A percentile compares a stretch with the other conserved stretches of the same genome.
Conservation (phyloP, 2,888 invertebrate species). For the Sepioteuthis lessoniana region DNA sequence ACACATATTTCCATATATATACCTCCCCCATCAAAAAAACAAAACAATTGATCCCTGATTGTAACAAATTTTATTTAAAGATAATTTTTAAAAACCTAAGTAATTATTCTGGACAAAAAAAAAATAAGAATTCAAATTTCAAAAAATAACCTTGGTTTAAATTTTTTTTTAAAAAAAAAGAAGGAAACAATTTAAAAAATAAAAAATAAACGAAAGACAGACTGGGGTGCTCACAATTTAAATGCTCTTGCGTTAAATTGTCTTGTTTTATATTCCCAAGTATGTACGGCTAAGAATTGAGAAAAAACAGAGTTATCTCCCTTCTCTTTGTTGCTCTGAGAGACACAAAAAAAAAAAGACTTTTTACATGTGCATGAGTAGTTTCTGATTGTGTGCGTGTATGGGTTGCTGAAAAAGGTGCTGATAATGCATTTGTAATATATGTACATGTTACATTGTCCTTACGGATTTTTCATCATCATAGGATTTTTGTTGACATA, state of each 20-base stretch:
- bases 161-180: not conserved
- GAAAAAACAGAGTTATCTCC: not conserved
- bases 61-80: not conserved
- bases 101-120: not conserved
- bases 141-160: not conserved
- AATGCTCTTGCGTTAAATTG: not conserved
- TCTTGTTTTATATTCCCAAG: not conserved
- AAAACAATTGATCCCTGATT: not conserved
- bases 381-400: not conserved
- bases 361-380: conserved; percentile 9
- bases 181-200: too few species aligned
- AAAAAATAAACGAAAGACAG: not conserved
- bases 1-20: not conserved
- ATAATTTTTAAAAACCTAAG: not conserved
- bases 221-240: not conserved
- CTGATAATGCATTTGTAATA: conserved; percentile 6
- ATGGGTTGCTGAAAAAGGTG: not conserved
- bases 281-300: not conserved
- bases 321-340: not conserved
- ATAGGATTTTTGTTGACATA: conserved; percentile 13
- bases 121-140: not conserved
- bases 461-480: not conserved
- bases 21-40: not conserved
- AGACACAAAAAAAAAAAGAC: not conserved
- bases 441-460: not conserved